phyloP scores from a whole-genome alignment of 2,888 invertebrate species.

The Crossocerus cetratus region DNA sequence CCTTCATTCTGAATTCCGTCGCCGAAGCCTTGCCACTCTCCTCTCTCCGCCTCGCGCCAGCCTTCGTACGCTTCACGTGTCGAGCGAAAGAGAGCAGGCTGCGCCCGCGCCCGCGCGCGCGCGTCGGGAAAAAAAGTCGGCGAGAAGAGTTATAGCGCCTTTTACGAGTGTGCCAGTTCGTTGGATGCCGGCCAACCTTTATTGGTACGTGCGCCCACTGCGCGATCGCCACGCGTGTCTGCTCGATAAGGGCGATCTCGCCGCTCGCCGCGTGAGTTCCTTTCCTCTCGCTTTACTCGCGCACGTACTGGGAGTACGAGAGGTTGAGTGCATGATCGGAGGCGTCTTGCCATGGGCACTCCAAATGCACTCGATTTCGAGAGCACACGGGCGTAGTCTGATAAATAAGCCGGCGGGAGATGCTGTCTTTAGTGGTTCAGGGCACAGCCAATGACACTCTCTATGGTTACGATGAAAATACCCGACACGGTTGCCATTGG shows the following conservation, averaged over 20 bases:
- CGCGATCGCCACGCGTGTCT: conserved; percentile 22
- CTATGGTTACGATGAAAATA: no score
- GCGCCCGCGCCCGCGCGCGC: not conserved
- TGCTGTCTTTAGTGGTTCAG: not conserved
- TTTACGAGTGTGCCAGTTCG: conserved; percentile 14
- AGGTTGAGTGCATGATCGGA: not conserved
- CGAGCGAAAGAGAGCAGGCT: conserved; percentile 3
- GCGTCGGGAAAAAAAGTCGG: not conserved
- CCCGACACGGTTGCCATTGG: no score
- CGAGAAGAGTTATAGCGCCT: conserved; percentile 15
- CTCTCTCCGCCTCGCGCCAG: no score
- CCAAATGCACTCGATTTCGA: not conserved
- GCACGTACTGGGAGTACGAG: no score
- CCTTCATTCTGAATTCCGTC: conserved; percentile 9
- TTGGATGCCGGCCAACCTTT: conserved; percentile 38
- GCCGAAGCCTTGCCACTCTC: not conserved
- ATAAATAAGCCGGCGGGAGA: not conserved
- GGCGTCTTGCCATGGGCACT: not conserved
- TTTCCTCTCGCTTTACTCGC: not conserved
- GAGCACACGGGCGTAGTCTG: not conserved
- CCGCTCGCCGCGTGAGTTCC: not conserved
- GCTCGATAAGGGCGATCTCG: conserved; percentile 23
- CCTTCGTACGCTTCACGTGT: no score
- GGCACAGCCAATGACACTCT: not conserved
- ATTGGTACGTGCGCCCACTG: conserved; percentile 26